Conservation (phyloP, 2,797 vertebrate genomes). For the Glossophaga mutica region DNA sequence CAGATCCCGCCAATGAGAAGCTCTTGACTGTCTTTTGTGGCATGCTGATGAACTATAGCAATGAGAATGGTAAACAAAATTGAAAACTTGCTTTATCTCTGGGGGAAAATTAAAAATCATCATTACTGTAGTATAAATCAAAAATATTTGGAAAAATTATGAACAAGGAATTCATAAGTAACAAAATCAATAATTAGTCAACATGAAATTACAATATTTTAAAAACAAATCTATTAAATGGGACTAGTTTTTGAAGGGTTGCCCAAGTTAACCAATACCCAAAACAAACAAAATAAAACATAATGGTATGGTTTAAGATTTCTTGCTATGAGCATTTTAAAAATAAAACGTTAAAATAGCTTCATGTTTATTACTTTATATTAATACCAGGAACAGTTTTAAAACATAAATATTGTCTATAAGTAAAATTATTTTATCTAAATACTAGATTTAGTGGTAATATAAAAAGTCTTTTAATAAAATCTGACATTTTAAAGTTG, state of each 20-base stretch:
- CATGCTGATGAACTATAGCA: conserved; percentile 99
- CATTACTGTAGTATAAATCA: conserved; percentile 33
- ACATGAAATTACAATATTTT: conserved; percentile 41
- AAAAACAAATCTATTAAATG: conserved; percentile 50
- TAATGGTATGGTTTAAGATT: background rate
- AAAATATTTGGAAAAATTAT: conserved; percentile 58
- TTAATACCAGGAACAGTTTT: conserved; percentile 19
- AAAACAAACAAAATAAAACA: background rate
- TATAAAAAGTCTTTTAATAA: background rate
- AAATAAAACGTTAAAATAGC: conserved; percentile 17
- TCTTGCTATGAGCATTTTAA: conserved; percentile 30
- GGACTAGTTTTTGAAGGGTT: conserved; percentile 10
- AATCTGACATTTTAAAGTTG: conserved; percentile 4
- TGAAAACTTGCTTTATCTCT: conserved; percentile 84
- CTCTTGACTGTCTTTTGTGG: conserved; percentile 99
- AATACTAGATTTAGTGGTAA: conserved; percentile 15
- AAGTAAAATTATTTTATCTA: conserved; percentile 46
- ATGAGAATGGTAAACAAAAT: conserved; percentile 99
- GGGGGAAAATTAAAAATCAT: conserved; percentile 69
- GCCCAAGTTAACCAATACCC: background rate
- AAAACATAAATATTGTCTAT: conserved; percentile 5
- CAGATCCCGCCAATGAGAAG: conserved; percentile 98
- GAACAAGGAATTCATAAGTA: conserved; percentile 40
- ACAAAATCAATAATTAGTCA: conserved; percentile 32
- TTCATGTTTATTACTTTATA: conserved; percentile 27